A percentile compares a stretch with the other conserved stretches of the same genome.
These are phyloP conservation scores for Agrochola litura DNA, from an alignment of 2,888 invertebrate species.

Conservation along the genomic window DNA sequence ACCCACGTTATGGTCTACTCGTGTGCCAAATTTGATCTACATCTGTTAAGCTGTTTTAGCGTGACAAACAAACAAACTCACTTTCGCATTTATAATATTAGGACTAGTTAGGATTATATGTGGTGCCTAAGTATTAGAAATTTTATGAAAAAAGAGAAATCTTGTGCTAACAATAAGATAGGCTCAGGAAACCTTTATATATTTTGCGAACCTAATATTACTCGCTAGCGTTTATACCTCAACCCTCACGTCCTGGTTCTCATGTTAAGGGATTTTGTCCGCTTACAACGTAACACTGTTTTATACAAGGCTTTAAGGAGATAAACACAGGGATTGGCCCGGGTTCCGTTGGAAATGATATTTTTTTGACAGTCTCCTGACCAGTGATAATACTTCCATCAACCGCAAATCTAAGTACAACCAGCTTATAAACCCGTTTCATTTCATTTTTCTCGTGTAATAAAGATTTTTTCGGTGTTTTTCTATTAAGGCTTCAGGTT, in stretches of 20 bases:
- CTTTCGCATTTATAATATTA: too few relatives aligned
- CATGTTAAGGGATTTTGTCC: conserved; percentile 66
- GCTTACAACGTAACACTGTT: conserved; percentile 73
- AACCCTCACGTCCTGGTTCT: conserved; percentile 40
- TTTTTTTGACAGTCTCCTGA: conserved; percentile 56
- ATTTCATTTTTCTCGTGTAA: conserved; percentile 5
- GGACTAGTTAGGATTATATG: not conserved
- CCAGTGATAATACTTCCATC: conserved; percentile 48
- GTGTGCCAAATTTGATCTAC: too few relatives aligned
- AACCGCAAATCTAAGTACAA: conserved; percentile 37
- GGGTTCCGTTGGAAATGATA: conserved; percentile 67
- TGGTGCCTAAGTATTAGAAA: not conserved
- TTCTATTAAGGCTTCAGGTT: conserved; percentile 30
- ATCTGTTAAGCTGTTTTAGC: too few relatives aligned
- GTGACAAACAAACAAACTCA: too few relatives aligned
- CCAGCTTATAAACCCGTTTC: conserved; percentile 33
- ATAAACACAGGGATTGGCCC: conserved; percentile 74
- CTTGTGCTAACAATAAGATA: not conserved
- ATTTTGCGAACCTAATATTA: not conserved
- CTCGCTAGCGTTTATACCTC: conserved; percentile 55
- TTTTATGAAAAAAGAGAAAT: not conserved
- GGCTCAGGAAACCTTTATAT: too few relatives aligned
- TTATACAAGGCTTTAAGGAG: conserved; percentile 73
- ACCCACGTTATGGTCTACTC: too few relatives aligned
- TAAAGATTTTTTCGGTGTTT: conserved; percentile 21